Base-by-base conservation (phyloP, 2,888 invertebrate genomes). In the Tipula helvola region DNA sequence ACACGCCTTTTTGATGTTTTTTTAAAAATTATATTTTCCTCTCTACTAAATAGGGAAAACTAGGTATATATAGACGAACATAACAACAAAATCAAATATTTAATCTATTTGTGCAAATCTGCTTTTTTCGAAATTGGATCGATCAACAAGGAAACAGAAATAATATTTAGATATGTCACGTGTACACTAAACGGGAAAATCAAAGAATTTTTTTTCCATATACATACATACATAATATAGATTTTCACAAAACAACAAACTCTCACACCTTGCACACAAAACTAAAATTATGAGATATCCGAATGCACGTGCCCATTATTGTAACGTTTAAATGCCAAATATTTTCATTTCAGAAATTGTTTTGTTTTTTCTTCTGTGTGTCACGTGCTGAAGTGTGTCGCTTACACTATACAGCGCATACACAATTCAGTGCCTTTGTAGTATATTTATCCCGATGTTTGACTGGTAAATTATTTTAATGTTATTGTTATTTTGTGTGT, bases 111-210 rank as follows among this genome's bases (percentile, higher is more conserved):
- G 10, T 52, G 52, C 16, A 52, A 52, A 52, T 71, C 71, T 71
- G 71, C 28, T 71, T 71, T 71, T 71, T 28, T 71, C 28, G 71
- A 71, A 71, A 71, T 71, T 71, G 71, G 71, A 71, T 71, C 71
- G 71, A 71, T 71, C 71, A 71, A 71, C 71, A 71, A 71, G 71
- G 28, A 71, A 71, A 28, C 28, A 28, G 28, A 71, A 71, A 71
- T n/a, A 71, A 71, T 71, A 71, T 71, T 71, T 71, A 71, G 71
- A 71, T 71, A 71, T 71, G 71, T 71, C 71, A 71, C 71, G 71
- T 71, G 71, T 57, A 1, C 18, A 28, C 71, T 18, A 71, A 71
- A 71, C 71, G 71, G 71, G 71, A 71, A 28, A 71, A 71, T 71
- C 71, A 28, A 71, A 71, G 71, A 18, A 57, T 71, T 71, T 28